These are phyloP conservation scores for Solea senegalensis DNA, from an alignment of 2,113 vertebrate species.

Conservation along the genomic window DNA sequence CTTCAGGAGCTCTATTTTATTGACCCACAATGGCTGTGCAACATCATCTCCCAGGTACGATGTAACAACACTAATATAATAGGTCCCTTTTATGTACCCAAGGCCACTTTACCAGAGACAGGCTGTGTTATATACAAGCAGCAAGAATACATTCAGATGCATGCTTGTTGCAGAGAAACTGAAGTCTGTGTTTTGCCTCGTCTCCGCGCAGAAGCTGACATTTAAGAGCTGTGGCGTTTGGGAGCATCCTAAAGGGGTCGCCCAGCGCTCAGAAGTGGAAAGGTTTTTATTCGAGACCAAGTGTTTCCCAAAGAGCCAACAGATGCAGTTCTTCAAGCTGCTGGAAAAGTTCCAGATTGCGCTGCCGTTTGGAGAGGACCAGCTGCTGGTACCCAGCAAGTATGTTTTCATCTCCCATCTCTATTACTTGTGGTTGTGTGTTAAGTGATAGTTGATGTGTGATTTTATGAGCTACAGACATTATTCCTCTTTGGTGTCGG, in stretches of 20 bases:
- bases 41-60: constrained; percentile 93
- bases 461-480: too few relatives aligned
- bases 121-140: too few relatives aligned
- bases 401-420: constrained; percentile 40
- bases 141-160: background rate
- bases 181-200: constrained; percentile 2
- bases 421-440: background rate
- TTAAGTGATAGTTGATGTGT: background rate
- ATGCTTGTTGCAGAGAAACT: background rate
- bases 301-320: constrained; percentile 89
- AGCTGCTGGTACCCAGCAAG: constrained; percentile 94
- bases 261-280: constrained; percentile 88
- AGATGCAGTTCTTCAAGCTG: constrained; percentile 91
- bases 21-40: constrained; percentile 95
- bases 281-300: constrained; percentile 86
- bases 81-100: too few relatives aligned
- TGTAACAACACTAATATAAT: too few relatives aligned
- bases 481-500: too few relatives aligned
- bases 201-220: constrained; percentile 54
- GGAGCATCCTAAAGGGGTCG: constrained; percentile 87
- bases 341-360: constrained; percentile 97
- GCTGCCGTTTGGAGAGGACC: constrained; percentile 89
- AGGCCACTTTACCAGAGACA: too few relatives aligned
- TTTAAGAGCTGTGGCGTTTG: constrained; percentile 83
- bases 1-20: constrained; percentile 94